phyloP scores from a whole-genome alignment of 2,888 invertebrate genomes.

The Saturnia japonica region DNA sequence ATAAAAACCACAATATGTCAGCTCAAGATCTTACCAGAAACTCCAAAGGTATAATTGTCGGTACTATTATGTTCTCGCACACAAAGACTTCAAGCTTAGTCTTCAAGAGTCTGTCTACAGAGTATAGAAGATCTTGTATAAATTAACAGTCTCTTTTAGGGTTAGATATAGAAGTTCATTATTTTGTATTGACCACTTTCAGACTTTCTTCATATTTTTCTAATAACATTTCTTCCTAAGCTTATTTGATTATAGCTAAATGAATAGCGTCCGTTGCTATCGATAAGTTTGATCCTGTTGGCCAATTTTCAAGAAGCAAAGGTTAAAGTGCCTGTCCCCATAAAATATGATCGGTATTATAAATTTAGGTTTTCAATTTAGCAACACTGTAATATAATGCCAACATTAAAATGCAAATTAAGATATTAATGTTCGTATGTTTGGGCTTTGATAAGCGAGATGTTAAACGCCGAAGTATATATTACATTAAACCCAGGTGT shows the following conservation, averaged over 20 bases:
- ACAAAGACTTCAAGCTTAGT: too few relatives aligned
- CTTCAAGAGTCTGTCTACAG: too few relatives aligned
- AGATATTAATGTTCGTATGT: conserved; percentile 15
- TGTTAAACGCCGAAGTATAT: conserved; percentile 23
- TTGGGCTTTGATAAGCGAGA: conserved; percentile 18
- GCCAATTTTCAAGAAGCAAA: background rate
- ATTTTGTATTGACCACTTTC: too few relatives aligned
- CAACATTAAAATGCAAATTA: conserved; percentile 21
- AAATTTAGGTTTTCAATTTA: conserved; percentile 15
- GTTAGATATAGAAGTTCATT: too few relatives aligned
- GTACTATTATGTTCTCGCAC: too few relatives aligned
- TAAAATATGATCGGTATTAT: conserved; percentile 15
- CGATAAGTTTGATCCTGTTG: background rate
- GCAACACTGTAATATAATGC: conserved; percentile 16
- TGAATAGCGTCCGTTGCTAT: background rate
- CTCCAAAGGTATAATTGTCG: too few relatives aligned
- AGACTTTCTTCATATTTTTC: background rate
- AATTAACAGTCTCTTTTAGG: too few relatives aligned
- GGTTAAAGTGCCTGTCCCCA: background rate
- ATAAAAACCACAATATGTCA: too few relatives aligned
- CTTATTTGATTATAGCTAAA: background rate
- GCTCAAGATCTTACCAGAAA: too few relatives aligned
- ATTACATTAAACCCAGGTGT: conserved; percentile 42
- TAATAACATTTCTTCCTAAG: background rate
- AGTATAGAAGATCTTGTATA: too few relatives aligned